Percentiles rank a stretch among this genome's conserved stretches.
phyloP scores from a whole-genome alignment of 2,113 vertebrate species.

The Cochlearius cochlearius region DNA sequence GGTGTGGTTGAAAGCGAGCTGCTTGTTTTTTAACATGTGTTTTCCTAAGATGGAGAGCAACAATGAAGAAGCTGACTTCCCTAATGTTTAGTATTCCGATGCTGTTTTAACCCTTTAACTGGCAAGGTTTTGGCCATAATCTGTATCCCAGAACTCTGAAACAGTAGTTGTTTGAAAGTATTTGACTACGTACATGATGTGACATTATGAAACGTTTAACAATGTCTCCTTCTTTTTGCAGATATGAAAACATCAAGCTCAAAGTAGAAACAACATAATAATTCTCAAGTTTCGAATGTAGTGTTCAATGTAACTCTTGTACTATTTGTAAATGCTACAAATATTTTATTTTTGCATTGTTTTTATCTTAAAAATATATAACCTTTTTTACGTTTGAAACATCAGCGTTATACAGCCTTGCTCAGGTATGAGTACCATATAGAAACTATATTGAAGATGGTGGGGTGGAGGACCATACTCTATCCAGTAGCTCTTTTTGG shows the following conservation, averaged over 20 bases:
- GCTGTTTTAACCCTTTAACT: background rate
- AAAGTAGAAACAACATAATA: conserved; percentile 55
- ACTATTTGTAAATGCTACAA: conserved; percentile 83
- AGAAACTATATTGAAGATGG: background rate
- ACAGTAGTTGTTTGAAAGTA: background rate
- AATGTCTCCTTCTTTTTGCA: conserved; percentile 50
- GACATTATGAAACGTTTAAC: background rate
- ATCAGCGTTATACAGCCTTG: conserved; percentile 57
- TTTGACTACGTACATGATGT: accelerated
- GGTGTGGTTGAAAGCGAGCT: background rate
- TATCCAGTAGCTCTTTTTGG: background rate
- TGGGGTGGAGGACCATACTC: conserved; percentile 23
- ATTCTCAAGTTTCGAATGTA: conserved; percentile 59
- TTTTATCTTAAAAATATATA: conserved; percentile 77
- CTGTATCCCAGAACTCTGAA: background rate
- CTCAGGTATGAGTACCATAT: conserved; percentile 67
- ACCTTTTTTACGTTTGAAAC: conserved; percentile 73
- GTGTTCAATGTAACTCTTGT: conserved; percentile 76
- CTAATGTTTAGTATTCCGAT: accelerated
- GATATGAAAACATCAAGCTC: conserved; percentile 71
- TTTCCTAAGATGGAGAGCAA: background rate
- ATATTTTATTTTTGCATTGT: conserved; percentile 85
- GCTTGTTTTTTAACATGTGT: background rate
- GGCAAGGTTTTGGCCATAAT: background rate
- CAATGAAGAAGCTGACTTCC: background rate